Evolutionary conservation across 2,113 vertebrate genomes (phyloP).

Genomic region (Gadus chalcogrammus): DNA sequence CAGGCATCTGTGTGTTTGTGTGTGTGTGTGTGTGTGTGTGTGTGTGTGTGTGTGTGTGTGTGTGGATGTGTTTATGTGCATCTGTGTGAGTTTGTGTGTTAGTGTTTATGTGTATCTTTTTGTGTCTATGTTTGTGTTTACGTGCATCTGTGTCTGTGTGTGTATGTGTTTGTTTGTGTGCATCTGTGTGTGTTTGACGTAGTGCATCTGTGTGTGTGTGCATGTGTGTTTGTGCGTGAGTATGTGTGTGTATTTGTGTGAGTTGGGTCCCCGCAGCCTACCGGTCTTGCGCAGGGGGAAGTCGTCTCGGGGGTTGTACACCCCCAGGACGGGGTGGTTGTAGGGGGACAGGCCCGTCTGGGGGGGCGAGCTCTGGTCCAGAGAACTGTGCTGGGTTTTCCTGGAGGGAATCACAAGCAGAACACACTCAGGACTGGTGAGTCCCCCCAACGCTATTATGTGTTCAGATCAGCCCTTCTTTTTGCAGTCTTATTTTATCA

Average conservation of each 20-base stretch:
- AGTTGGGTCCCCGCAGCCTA: constrained; percentile 35
- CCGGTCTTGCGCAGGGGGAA: constrained; percentile 95
- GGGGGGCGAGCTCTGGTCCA: constrained; percentile 96
- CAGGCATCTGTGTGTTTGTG: no score
- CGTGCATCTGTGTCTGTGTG: no score
- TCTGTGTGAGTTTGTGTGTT: no score
- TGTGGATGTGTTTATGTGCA: no score
- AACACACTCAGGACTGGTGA: background rate
- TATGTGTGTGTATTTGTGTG: background rate
- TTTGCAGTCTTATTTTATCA: no score
- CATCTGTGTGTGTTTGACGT: constrained; percentile 7
- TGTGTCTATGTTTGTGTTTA: no score
- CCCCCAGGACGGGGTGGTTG: constrained; percentile 87
- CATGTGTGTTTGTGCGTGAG: background rate
- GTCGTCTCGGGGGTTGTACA: constrained; percentile 94
- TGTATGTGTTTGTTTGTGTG: background rate
- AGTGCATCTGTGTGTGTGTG: background rate
- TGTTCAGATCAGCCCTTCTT: no score
- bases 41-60: background rate
- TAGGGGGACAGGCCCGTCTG: constrained; percentile 86
- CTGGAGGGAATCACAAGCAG: constrained; percentile 52
- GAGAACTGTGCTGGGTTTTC: constrained; percentile 93
- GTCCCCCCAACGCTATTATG: no score
- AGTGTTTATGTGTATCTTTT: no score
- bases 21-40: no score